Evolutionary conservation across 2,888 invertebrate species (phyloP).

Genomic region (Caenorhabditis imperialis): DNA sequence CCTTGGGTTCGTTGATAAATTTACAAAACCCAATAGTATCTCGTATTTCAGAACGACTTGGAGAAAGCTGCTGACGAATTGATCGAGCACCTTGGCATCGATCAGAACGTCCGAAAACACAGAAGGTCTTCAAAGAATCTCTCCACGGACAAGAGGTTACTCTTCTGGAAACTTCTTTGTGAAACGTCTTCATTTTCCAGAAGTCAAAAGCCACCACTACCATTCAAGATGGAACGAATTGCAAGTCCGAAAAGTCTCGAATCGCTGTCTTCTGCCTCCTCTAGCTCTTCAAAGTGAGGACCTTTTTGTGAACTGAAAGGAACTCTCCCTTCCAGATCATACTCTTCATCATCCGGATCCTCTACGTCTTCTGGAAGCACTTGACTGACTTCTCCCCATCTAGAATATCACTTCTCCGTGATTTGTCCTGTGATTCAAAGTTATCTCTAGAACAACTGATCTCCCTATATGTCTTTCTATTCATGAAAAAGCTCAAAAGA

Average conservation of each 20-base stretch:
- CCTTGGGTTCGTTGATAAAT: constrained; percentile 40
- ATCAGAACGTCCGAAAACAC: background rate
- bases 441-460: constrained; percentile 12
- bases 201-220: constrained; percentile 17
- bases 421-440: constrained; percentile 10
- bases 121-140: too few species aligned
- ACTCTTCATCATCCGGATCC: constrained; percentile 20
- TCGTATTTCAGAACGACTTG: constrained; percentile 35
- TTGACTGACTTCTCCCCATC: constrained; percentile 3
- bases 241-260: constrained; percentile 37
- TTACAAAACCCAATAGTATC: background rate
- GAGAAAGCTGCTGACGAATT: constrained; percentile 39
- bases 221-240: constrained; percentile 31
- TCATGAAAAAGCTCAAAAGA: constrained; percentile 13
- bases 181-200: constrained; percentile 2
- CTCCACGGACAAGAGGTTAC: too few species aligned
- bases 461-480: constrained; percentile 11
- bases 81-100: constrained; percentile 20
- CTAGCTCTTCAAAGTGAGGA: constrained; percentile 34
- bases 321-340: constrained; percentile 13
- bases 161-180: background rate
- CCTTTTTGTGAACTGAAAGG: background rate
- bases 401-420: background rate
- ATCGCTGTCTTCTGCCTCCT: constrained; percentile 35
- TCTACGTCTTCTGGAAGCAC: constrained; percentile 23